Evolutionary conservation across 1,140 invertebrate genomes (phyloP), one percentile per base, ranked within the genome.

Genomic region (Cherax destructor): DNA sequence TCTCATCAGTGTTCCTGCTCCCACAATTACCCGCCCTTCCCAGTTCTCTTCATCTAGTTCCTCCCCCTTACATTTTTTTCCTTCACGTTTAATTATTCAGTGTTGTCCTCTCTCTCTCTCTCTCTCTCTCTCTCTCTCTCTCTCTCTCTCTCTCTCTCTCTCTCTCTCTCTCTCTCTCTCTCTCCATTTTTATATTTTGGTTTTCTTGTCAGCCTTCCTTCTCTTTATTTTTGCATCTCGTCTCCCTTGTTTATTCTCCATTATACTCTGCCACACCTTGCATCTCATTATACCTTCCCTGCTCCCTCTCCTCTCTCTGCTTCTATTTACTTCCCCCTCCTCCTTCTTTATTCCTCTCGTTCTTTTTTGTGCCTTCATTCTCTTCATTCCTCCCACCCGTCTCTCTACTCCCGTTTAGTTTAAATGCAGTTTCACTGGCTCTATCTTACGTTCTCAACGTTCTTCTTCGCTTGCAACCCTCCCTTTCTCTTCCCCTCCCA

Each of bases 121-220:
- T 65, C 61, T 65, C 61, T 65, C 61, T 65, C 61, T 65, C 61
- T 65, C 61, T 65, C 61, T 30, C 13, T 61, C 56, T 30, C 13
- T 30, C 30, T 61, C 61, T 65, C 9, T 65, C 61, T 65, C 61
- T 65, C 61, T 65, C 61, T 74, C 5, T 74, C 30, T 74, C 72
- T 83, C 1, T 81, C 30, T 81, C 79, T 5, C 79, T 83, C 56
- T 83, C 50, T 83, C 50, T 83, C 81, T 83, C 50, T 83, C 50
- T 83, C 24, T 11, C 49, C 49, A 2, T 11, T 47, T 49, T n/a
- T 49, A 13, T 16, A 24, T 81, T 13, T 56, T 47, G 5, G 13
- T 49, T 11, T 49, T 4, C 47, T 47, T 49, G 10, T 81, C 47
- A 49, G 2, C 13, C 47, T 50, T 4, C 21, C 24, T n/a, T n/a